Evolutionary conservation across 2,888 invertebrate species (phyloP).

Genomic region (Sphaerophoria taeniata): DNA sequence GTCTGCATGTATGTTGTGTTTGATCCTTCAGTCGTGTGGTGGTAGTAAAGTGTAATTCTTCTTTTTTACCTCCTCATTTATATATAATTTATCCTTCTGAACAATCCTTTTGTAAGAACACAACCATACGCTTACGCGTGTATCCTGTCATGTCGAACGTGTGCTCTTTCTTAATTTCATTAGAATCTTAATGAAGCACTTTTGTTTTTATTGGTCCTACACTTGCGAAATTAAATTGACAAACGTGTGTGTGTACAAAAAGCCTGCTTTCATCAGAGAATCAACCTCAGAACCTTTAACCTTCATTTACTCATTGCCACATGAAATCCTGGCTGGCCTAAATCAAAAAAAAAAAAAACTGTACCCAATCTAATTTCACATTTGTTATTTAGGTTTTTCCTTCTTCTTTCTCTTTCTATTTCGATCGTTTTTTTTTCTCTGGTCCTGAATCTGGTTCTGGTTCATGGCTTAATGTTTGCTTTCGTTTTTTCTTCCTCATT

Average conservation of each 20-base stretch:
- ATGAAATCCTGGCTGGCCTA: not conserved
- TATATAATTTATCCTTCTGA: slow-evolving; percentile 25
- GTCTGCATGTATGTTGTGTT: slow-evolving; percentile 8
- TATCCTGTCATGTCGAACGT: slow-evolving; percentile 18
- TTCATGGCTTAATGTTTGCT: slow-evolving; percentile 37
- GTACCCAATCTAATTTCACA: slow-evolving; percentile 25
- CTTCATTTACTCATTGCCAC: not conserved
- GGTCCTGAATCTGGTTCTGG: not conserved
- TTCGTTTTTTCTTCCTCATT: not conserved
- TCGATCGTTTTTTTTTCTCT: slow-evolving; percentile 6
- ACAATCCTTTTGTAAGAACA: slow-evolving; percentile 45
- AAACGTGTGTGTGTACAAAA: slow-evolving; percentile 27
- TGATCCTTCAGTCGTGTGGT: slow-evolving; percentile 1
- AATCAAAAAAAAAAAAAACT: slow-evolving; percentile 1
- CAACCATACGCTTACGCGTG: slow-evolving; percentile 15
- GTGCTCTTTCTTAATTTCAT: slow-evolving; percentile 66
- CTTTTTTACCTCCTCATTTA: not conserved
- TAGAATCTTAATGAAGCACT: slow-evolving; percentile 73
- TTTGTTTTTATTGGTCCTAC: slow-evolving; percentile 65
- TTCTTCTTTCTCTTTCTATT: not conserved
- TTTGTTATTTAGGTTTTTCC: slow-evolving; percentile 56
- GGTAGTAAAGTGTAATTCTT: not conserved
- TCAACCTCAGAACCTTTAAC: slow-evolving; percentile 8
- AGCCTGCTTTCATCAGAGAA: slow-evolving; percentile 10
- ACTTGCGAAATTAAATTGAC: slow-evolving; percentile 69